Evolutionary conservation across 2,797 vertebrate genomes (phyloP), one percentile per base, ranked within the genome.

Genomic region (Sphenopsis melanotis): DNA sequence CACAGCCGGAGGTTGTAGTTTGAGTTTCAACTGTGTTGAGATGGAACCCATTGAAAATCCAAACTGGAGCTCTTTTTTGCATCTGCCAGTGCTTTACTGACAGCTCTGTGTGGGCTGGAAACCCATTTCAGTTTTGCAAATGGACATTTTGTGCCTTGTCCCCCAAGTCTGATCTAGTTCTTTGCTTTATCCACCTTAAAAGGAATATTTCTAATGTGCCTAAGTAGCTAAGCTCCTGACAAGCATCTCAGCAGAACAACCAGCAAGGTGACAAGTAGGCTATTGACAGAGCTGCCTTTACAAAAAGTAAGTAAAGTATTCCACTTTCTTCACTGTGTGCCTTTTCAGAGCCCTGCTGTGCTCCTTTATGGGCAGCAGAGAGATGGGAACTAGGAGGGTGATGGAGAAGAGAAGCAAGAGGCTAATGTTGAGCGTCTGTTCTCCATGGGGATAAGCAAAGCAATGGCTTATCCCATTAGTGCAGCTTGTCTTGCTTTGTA

Each of bases 311-410:
- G 22, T 56, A 24, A 56, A 56, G n/a, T 87, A 65, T 83, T 96
- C 94, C 71, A 63, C 90, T 97, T 95, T 83, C 83, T 96, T 96
- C 93, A 92, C 89, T 69, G 75, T 83, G 91, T 96, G 97, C 94
- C 97, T 98, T 95, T 97, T 97, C 79, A 91, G 94, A 97, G 91
- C 91, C 94, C 89, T 94, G 91, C 15, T 13, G 64, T 88, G 87
- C 83, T 95, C 81, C 72, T 87, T 94, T 86, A 41, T 71, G 93
- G 91, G 76, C 88, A 95, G 56, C 74, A 82, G 44, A 94, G 93
- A 93, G 42, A 30, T 65, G 26, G 36, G 47, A 89, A 34, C 22
- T 27, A 19, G 55, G 46, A 61, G 36, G 34, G 15, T 56, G 32
- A 39, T 60, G 60, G 82, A 94, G 87, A 96, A 53, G 36, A 78